Percentiles rank a stretch among this genome's conserved stretches.
These are phyloP conservation scores for Oligia fasciuncula DNA, from an alignment of 2,888 invertebrate species.

Conservation along the genomic window DNA sequence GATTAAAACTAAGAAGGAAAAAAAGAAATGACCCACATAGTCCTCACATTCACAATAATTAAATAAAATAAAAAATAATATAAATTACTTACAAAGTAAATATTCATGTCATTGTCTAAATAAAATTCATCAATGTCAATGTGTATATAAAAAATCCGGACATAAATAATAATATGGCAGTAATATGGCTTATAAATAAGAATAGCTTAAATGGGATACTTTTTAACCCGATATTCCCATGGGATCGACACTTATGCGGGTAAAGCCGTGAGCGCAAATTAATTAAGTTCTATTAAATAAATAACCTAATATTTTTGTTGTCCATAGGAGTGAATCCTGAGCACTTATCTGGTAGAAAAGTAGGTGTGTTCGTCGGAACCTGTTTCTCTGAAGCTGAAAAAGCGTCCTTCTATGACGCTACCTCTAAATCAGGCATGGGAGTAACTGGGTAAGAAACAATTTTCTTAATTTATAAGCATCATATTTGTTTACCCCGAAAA, in stretches of 20 bases:
- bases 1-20: too few relatives aligned
- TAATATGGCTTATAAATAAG: neutral
- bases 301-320: constrained; percentile 8
- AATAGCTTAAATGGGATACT: neutral
- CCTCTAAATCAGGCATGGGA: constrained; percentile 72
- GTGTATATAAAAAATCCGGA: too few relatives aligned
- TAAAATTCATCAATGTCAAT: too few relatives aligned
- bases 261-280: too few relatives aligned
- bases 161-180: too few relatives aligned
- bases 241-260: too few relatives aligned
- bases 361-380: constrained; percentile 83
- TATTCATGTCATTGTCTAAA: too few relatives aligned
- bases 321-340: constrained; percentile 90
- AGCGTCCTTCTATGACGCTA: constrained; percentile 78
- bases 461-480: neutral
- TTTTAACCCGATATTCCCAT: neutral
- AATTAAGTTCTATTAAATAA: neutral
- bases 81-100: too few relatives aligned
- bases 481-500: neutral
- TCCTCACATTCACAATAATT: too few relatives aligned
- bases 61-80: too few relatives aligned
- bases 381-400: constrained; percentile 91
- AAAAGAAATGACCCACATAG: too few relatives aligned
- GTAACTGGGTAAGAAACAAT: constrained; percentile 75
- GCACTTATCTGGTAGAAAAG: constrained; percentile 87